These are phyloP conservation scores for Potamarius usumacintae DNA, from an alignment of 2,113 vertebrate species.

Conservation along the genomic window DNA sequence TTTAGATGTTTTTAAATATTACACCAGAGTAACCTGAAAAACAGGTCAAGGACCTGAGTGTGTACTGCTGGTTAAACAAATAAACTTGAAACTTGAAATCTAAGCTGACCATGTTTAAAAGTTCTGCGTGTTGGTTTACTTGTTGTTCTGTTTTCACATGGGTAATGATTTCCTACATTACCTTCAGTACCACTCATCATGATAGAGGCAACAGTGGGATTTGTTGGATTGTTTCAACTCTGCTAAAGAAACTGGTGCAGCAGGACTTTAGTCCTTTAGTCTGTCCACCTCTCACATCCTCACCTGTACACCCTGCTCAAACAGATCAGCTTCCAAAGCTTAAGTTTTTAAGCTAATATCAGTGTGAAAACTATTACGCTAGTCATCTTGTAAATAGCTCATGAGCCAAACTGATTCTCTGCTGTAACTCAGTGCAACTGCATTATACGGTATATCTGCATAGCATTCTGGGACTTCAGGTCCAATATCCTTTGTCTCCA, in stretches of 20 bases:
- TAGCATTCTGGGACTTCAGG: neutral
- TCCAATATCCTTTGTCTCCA: neutral
- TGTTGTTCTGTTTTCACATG: neutral
- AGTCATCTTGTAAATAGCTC: neutral
- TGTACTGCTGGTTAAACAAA: too few species aligned
- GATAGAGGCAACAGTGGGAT: neutral
- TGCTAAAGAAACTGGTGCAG: neutral
- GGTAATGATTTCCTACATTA: neutral
- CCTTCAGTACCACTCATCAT: neutral
- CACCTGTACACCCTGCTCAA: neutral
- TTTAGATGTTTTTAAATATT: too few species aligned
- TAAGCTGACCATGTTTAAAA: too few species aligned
- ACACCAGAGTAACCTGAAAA: too few species aligned
- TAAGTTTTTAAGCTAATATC: neutral
- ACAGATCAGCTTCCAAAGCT: neutral
- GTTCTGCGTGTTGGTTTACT: neutral
- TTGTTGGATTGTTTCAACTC: neutral
- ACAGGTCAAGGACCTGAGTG: too few species aligned
- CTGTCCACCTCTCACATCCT: neutral
- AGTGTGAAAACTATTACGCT: neutral
- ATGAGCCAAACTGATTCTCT: neutral
- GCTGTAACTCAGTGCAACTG: neutral
- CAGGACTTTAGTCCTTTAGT: neutral
- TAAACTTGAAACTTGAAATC: too few species aligned
- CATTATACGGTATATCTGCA: neutral